phyloP scores from a whole-genome alignment of 2,113 vertebrate genomes.

The Lepidothrix coronata region DNA sequence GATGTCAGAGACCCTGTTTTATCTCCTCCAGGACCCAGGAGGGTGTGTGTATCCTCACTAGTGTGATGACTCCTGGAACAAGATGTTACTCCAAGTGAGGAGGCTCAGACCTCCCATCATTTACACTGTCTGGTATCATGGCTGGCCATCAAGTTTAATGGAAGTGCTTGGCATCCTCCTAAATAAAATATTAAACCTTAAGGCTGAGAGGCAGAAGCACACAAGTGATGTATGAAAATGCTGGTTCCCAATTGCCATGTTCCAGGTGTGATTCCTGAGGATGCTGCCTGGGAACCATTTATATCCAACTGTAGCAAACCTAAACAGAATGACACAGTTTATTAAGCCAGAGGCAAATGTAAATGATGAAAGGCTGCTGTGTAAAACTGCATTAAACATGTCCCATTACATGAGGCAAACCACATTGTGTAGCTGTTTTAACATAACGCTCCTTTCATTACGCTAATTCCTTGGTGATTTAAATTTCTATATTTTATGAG shows the following conservation, averaged over 20 bases:
- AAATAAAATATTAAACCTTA: neutral
- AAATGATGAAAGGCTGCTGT: constrained; percentile 41
- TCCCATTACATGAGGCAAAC: neutral
- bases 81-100: neutral
- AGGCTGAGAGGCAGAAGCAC: neutral
- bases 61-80: fast-evolving
- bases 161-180: neutral
- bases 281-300: neutral
- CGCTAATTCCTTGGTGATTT: constrained; percentile 1
- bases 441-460: neutral
- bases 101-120: neutral
- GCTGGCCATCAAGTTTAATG: neutral
- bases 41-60: neutral
- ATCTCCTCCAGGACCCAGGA: neutral
- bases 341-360: constrained; percentile 48
- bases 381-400: constrained; percentile 26
- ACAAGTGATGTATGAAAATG: neutral
- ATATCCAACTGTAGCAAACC: neutral
- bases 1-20: neutral
- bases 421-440: neutral
- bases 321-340: neutral
- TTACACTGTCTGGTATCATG: neutral
- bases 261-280: constrained; percentile 17
- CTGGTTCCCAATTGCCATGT: neutral
- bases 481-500: neutral